These are phyloP conservation scores for Phalacrocorax aristotelis DNA, from an alignment of 2,113 vertebrate genomes.

Conservation along the genomic window DNA sequence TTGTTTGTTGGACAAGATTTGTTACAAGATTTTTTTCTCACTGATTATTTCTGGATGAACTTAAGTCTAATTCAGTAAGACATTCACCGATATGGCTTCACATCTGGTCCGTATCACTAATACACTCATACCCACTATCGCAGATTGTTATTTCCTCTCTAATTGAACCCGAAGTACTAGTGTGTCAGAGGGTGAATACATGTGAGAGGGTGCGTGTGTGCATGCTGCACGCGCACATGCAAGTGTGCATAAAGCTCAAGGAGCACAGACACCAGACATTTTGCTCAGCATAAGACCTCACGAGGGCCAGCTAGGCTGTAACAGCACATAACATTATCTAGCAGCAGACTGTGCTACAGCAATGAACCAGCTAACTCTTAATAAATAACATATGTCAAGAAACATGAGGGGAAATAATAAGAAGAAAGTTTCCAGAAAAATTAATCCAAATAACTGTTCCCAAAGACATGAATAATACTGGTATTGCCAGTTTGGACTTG, in stretches of 20 bases:
- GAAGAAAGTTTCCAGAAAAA: constrained; percentile 8
- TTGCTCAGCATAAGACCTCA: not conserved
- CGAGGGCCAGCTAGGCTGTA: not conserved
- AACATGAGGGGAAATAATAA: not conserved
- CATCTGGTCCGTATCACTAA: not conserved
- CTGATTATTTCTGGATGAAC: not conserved
- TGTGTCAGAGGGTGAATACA: not conserved
- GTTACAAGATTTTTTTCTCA: not conserved
- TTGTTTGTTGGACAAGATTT: not conserved
- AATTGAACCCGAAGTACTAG: rapidly evolving
- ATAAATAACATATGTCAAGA: not conserved
- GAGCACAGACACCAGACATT: not conserved
- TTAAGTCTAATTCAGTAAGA: not conserved
- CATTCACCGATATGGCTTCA: not conserved
- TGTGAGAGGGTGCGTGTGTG: not conserved
- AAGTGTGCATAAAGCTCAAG: not conserved
- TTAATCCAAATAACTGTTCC: not conserved
- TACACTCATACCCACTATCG: not conserved
- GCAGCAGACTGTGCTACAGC: not conserved
- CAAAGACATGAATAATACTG: not conserved
- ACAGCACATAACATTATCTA: not conserved
- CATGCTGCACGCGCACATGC: no score
- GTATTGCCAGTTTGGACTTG: not conserved
- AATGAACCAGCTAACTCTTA: not conserved
- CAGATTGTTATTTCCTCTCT: not conserved